Conservation (phyloP, 2,797 vertebrate genomes). For the Paguma larvata region DNA sequence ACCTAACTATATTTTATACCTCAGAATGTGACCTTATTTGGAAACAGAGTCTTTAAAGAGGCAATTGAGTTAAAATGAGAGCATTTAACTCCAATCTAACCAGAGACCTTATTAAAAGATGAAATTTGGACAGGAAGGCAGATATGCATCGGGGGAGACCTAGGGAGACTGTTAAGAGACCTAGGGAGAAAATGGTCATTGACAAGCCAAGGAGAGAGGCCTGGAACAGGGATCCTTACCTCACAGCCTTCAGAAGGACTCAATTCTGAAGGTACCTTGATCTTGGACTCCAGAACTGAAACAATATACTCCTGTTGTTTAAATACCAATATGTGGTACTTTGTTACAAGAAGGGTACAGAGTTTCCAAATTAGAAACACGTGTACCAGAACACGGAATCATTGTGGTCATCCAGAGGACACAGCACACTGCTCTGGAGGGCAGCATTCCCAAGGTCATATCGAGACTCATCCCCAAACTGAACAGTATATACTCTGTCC, state of each 20-base stretch:
- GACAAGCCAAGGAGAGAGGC: background rate
- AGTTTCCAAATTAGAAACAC: background rate
- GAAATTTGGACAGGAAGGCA: background rate
- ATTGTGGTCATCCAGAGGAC: background rate
- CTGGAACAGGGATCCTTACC: background rate
- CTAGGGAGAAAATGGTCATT: background rate
- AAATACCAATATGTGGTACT: background rate
- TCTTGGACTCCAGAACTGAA: background rate
- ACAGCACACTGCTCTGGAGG: background rate
- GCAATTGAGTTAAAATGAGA: background rate
- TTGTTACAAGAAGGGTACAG: background rate
- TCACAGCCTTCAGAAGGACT: background rate
- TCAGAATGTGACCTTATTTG: background rate
- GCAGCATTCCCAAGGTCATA: background rate
- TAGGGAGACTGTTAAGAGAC: background rate
- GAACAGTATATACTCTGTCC: background rate
- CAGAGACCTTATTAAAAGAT: background rate
- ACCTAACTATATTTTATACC: too few species aligned
- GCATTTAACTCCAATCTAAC: background rate
- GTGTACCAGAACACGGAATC: background rate
- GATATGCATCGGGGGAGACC: background rate
- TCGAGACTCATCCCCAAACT: background rate
- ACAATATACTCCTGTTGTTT: background rate
- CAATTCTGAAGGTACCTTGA: background rate
- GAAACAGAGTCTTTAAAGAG: background rate